Conservation (phyloP, 2,888 invertebrate genomes). For the Tinea pellionella region DNA sequence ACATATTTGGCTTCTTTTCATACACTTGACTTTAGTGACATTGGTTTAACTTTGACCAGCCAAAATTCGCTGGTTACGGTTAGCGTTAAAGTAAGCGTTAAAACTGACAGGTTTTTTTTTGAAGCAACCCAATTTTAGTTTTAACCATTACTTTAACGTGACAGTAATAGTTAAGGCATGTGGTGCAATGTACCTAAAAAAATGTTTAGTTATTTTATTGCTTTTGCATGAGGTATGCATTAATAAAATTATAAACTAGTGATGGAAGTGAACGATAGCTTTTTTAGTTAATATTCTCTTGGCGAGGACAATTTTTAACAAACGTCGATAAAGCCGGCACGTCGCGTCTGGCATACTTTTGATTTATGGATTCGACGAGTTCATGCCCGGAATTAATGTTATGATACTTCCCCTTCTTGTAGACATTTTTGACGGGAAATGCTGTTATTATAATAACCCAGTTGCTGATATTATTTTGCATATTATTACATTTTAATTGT, state of each 20-base stretch:
- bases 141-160: too few species aligned
- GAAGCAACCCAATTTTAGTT: too few species aligned
- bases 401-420: slow-evolving; percentile 18
- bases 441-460: background rate
- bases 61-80: too few species aligned
- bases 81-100: too few species aligned
- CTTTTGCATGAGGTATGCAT: too few species aligned
- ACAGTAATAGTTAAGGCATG: too few species aligned
- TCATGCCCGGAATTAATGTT: slow-evolving; percentile 34
- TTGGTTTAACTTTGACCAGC: too few species aligned
- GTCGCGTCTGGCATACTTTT: slow-evolving; percentile 20
- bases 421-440: background rate
- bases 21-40: too few species aligned
- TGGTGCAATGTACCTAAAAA: too few species aligned
- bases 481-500: background rate
- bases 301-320: slow-evolving; percentile 22
- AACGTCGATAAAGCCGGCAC: slow-evolving; percentile 26
- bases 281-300: slow-evolving; percentile 12
- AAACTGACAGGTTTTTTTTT: too few species aligned
- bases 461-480: background rate
- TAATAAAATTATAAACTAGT: background rate
- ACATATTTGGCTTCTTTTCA: too few species aligned
- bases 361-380: slow-evolving; percentile 29
- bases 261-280: background rate
- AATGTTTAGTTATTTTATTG: too few species aligned